Percentiles rank a stretch among this genome's conserved stretches.
Conservation (phyloP, 1,140 invertebrate species). For the Macrobrachium nipponense region DNA sequence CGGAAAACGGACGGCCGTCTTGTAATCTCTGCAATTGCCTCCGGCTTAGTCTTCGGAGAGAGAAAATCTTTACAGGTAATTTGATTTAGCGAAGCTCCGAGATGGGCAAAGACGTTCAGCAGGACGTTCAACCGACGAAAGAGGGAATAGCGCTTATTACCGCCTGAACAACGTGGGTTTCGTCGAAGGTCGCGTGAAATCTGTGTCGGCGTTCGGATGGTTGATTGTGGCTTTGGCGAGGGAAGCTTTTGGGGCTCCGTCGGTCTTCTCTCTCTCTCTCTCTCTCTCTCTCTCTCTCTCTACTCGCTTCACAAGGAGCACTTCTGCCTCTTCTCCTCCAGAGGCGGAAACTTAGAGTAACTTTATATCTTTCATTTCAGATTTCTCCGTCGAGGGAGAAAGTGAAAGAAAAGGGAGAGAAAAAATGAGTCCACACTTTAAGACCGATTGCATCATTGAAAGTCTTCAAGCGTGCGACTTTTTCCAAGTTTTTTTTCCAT, state of each 20-base stretch:
- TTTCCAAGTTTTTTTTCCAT: too few relatives aligned
- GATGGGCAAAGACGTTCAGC: too few relatives aligned
- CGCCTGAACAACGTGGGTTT: neutral
- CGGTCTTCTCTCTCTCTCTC: slow-evolving; percentile 15
- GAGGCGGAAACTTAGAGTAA: neutral
- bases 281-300: slow-evolving; percentile 16
- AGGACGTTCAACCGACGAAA: too few relatives aligned
- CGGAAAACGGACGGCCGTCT: slow-evolving; percentile 48
- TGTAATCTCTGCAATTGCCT: slow-evolving; percentile 5
- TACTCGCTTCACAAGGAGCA: neutral
- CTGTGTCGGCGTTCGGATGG: neutral
- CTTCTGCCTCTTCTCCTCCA: neutral
- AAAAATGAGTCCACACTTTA: too few relatives aligned
- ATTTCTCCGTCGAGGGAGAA: too few relatives aligned
- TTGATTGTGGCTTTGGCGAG: neutral
- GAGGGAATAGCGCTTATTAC: neutral
- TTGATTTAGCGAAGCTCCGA: too few relatives aligned
- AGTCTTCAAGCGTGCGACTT: too few relatives aligned
- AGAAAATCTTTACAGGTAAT: too few relatives aligned
- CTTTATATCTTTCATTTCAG: slow-evolving; percentile 1
- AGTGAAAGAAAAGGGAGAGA: too few relatives aligned
- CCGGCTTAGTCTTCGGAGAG: slow-evolving; percentile 11
- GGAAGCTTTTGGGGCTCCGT: neutral
- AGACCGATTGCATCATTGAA: too few relatives aligned
- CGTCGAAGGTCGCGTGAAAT: too few relatives aligned